Evolutionary conservation across 64 coral and sea anemone species (phyloP), one percentile per base, ranked within the genome.

Genomic region (Pachyseris speciosa): DNA sequence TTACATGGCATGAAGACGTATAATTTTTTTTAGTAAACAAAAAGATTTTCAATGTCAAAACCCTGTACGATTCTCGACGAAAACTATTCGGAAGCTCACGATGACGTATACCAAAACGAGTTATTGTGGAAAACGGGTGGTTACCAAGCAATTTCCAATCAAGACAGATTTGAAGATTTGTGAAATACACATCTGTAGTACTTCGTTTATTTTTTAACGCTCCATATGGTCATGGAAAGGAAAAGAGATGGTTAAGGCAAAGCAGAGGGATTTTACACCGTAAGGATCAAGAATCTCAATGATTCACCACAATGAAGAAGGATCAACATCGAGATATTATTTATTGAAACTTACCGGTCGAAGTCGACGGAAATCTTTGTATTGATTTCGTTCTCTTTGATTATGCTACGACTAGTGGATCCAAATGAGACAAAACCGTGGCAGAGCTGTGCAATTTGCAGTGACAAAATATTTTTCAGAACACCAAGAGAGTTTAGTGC

Each of bases 361-460:
- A 20, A 45, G 53, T 72, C 74, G 69, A 59, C 52, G 37, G 80
- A 76, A 19, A 45, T 37, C 34, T 52, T 27, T 45, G 34, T 22
- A 72, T 3, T 40, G 50, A 1, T 87, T 75, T 55, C 45, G 13
- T 22, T 15, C 39, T 71, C 55, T 57, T 28, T 55, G 66, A 78
- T 92, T 86, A 97, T 97, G 95, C 74, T 97, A 86, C 86, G 94
- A 88, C 83, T 94, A 90, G 86, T 91, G 38, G 97, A 99, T 53
- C 89, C 87, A 52, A 85, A 95, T 57, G 90, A 93, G 55, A 60
- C 86, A 47, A 95, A 87, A 58, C 94, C 94, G 39, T 99, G 97
- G 97, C 90, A 95, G 37, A 95, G 86, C 42, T 99, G 97, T 87
- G 71, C 65, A 68, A 33, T 99, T 53, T 99, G 97, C 83, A 87